Evolutionary conservation across 2,888 invertebrate species (phyloP).

Genomic region (Laspeyria flexula): DNA sequence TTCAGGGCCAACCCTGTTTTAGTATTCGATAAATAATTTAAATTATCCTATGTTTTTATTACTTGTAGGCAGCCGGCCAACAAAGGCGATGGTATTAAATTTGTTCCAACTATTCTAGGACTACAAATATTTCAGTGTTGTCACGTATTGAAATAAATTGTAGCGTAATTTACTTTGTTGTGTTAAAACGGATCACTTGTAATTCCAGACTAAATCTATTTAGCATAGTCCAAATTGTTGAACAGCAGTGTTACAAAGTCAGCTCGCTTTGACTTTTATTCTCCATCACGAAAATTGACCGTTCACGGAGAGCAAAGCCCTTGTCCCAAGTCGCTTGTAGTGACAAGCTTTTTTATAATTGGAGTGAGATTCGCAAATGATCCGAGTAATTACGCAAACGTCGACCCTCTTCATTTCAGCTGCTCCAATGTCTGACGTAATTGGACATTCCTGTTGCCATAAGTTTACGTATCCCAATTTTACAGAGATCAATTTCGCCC

Average conservation of each 20-base stretch:
- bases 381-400: constrained; percentile 83
- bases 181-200: background rate
- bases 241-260: constrained; percentile 19
- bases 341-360: constrained; percentile 80
- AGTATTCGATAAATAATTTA: constrained; percentile 3
- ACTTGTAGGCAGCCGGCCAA: background rate
- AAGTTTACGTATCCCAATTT: constrained; percentile 54
- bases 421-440: constrained; percentile 62
- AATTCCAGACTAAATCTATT: constrained; percentile 1
- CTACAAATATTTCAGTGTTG: background rate
- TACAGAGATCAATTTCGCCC: constrained; percentile 48
- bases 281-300: constrained; percentile 60
- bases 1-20: constrained; percentile 7
- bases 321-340: constrained; percentile 66
- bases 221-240: constrained; percentile 6
- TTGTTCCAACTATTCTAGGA: background rate
- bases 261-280: constrained; percentile 53
- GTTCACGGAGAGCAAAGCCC: constrained; percentile 55
- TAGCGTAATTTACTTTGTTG: background rate
- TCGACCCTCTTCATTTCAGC: constrained; percentile 83
- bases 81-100: background rate
- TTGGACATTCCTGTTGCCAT: constrained; percentile 66
- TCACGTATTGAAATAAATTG: background rate
- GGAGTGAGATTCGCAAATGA: constrained; percentile 80
- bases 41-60: background rate